Conservation (phyloP, 2,113 vertebrate genomes). For the Martes martes region DNA sequence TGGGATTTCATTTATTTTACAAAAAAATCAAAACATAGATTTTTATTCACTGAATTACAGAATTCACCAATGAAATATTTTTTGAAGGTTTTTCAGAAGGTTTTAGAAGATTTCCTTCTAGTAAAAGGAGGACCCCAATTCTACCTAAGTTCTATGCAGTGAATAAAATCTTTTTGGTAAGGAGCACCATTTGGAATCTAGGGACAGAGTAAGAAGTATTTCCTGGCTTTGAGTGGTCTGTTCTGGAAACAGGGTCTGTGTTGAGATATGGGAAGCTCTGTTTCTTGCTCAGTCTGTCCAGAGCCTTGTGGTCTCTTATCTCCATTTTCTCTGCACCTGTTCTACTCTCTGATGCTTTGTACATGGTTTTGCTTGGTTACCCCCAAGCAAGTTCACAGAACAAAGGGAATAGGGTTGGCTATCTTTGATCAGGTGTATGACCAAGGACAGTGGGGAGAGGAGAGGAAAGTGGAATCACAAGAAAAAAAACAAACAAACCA, state of each 20-base stretch:
- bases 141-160: background rate
- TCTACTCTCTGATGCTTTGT: background rate
- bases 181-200: background rate
- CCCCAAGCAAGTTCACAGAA: background rate
- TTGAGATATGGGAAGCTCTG: background rate
- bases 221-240: too few relatives aligned
- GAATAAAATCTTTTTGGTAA: background rate
- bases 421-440: background rate
- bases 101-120: background rate
- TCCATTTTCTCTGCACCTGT: background rate
- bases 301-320: background rate
- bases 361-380: accelerated
- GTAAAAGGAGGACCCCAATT: background rate
- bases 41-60: background rate
- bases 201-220: background rate
- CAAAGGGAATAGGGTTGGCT: background rate
- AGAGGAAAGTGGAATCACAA: background rate
- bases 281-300: background rate
- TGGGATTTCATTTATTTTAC: background rate
- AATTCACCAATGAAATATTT: background rate
- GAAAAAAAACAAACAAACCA: too few relatives aligned
- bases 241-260: background rate
- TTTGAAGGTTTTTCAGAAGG: background rate
- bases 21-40: background rate
- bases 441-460: background rate